Evolutionary conservation across 1,140 invertebrate genomes (phyloP).

Genomic region (Argopecten irradians): DNA sequence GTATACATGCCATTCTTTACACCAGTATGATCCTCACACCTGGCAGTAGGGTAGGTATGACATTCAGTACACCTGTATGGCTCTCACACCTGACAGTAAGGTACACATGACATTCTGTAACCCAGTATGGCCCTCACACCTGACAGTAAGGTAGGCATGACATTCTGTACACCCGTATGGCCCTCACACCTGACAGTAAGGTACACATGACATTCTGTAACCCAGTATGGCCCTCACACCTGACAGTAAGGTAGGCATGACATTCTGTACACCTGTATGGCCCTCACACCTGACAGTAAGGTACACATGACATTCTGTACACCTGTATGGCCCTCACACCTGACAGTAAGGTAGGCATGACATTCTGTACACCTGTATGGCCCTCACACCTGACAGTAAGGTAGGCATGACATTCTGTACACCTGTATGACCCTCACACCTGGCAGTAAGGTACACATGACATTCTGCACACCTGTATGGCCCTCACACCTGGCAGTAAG

Average conservation of each 20-base stretch:
- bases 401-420: constrained; percentile 77
- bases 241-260: constrained; percentile 72
- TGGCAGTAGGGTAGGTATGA: background rate
- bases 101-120: constrained; percentile 79
- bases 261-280: background rate
- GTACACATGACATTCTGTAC: constrained; percentile 79
- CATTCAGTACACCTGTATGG: background rate
- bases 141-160: constrained; percentile 70
- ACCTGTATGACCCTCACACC: constrained; percentile 74
- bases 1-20: background rate
- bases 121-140: constrained; percentile 75
- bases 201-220: constrained; percentile 78
- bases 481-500: constrained; percentile 75
- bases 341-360: constrained; percentile 72
- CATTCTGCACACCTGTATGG: constrained; percentile 79
- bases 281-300: background rate
- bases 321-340: constrained; percentile 76
- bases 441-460: constrained; percentile 79
- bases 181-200: constrained; percentile 68
- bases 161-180: constrained; percentile 77
- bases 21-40: background rate
- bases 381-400: constrained; percentile 75
- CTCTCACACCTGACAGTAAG: constrained; percentile 74
- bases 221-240: constrained; percentile 75
- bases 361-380: constrained; percentile 77